Evolutionary conservation across 2,888 invertebrate species (phyloP), one percentile per base, ranked within the genome.

Genomic region (Eupithecia subfuscata): DNA sequence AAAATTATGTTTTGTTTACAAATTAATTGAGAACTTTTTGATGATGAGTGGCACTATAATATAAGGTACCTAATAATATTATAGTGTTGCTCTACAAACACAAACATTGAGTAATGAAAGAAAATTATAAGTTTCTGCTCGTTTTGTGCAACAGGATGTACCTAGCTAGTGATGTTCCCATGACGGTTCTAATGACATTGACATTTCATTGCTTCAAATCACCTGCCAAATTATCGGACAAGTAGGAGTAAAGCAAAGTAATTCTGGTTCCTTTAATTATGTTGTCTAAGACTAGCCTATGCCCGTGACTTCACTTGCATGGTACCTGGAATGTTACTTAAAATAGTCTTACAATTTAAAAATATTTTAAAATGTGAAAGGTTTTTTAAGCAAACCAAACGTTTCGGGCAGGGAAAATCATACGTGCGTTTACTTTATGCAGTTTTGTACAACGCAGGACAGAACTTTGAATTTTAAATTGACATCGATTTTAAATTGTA

Each of bases 121-220:
- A 68, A 68, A 68, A 68, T 43, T 40, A 68, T 22, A 68, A n/a
- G 43, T 40, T n/a, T 40, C 22, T 40, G 68, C 40, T 30, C 12
- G 22, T 52, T 65, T 56, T 56, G 52, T 68, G 67, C 70, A 64
- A 74, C 37, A 63, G 76, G 76, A 76, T 52, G 74, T 69, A 48
- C 48, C 48, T 48, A 37, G 75, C 60, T 73, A 74, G 75, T 78
- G 74, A 73, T 70, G 73, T 71, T 81, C 80, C 81, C 81, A 80
- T 78, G 78, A 79, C 78, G 72, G 71, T 78, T 81, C 82, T 85
- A 86, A 86, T 76, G 86, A 83, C 79, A 76, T 80, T 79, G 82
- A 82, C 79, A 82, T 79, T 78, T 79, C 80, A 80, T 81, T 76
- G 81, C 81, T 70, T 75, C 69, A 63, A 79, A 78, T 79, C 75